Evolutionary conservation across 2,113 vertebrate species (phyloP), one percentile per base, ranked within the genome.

Genomic region (Hemiprocne comata): DNA sequence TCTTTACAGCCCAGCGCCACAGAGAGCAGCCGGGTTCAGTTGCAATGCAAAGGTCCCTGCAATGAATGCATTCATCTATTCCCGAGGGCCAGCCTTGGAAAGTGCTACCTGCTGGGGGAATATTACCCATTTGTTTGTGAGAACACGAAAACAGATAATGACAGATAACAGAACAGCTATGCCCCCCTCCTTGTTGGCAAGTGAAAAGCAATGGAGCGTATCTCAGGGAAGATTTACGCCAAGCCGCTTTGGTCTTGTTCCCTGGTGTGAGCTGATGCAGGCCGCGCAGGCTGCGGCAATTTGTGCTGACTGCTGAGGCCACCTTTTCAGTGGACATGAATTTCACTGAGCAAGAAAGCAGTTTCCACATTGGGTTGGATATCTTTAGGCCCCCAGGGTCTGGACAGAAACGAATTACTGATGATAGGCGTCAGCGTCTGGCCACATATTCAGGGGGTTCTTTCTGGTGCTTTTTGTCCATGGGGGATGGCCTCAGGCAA

Each of bases 131-230:
- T 94, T 82, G 62, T 54, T 91, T 97, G 93, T 90, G 79, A 95
- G 82, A 87, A 91, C 89, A 89, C 40, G 58, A 89, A 94, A 95
- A 91, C 55, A 89, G 90, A 86, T 95, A 93, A 94, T 84, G 79
- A 44, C 65, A 73, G 81, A 82, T 91, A 94, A 95, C 80, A 91
- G 91, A 97, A 86, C 4, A 14, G 53, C 80, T 85, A n/a, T 79
- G 73, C 61, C 48, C 80, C 64, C 7, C 1, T 80, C 70, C 64
- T 83, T 94, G 67, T 17, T 90, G 87, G 75, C 17, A 31, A 87
- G 87, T 0, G 0, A 84, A 77, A 91, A 88, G 82, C 91, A 88
- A 53, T 74, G 75, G 64, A 83, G 67, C 33, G 0, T 79, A 53
- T 88, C 87, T 44, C 2, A 2, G 62, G 75, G 75, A 79, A 95